Evolutionary conservation across 2,888 invertebrate species (phyloP), one percentile per base, ranked within the genome.

Genomic region (Uloborus plumipes): DNA sequence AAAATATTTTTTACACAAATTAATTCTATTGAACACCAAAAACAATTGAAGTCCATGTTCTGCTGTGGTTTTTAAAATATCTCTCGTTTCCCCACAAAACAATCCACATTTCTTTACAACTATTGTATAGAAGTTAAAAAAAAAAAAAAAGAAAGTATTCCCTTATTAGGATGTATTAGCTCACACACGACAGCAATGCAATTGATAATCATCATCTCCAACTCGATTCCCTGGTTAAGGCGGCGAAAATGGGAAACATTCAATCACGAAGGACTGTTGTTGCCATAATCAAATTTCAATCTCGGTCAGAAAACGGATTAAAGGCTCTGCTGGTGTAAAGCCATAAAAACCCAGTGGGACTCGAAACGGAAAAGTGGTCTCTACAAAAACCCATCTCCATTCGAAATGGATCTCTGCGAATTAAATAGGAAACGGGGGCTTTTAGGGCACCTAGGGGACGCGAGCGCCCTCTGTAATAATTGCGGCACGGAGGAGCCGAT

Each of bases 371-470:
- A 26, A n/a, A 26, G n/a, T 39, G 39, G 39, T 39, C 55, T 55
- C 55, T 9, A 55, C n/a, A 55, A 55, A 26, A 76, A 39, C 76
- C 47, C 76, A 69, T 61, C 69, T 76, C 47, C n/a, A 7, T 47
- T 18, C 51, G 64, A 59, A 67, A 50, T 50, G 64, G 64, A 39
- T 39, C 39, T 64, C 26, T 16, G 15, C 39, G 1, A 14, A 65
- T 71, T 78, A 71, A 78, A 78, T 64, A 58, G 58, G 64, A 55
- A 49, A 58, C 55, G 72, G 67, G 65, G 71, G 58, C 50, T 55
- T 78, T 78, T 78, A 78, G 71, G 78, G 78, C 59, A 70, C 78
- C 71, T 65, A 20, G 64, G 78, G 78, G 78, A 78, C n/a, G 14
- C 31, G 55, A 64, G 69, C 26, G 47, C 75, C 58, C 71, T 78